Percentiles rank a stretch among this genome's conserved stretches.
These are phyloP conservation scores for Balaeniceps rex DNA, from an alignment of 2,113 vertebrate genomes.

Conservation along the genomic window DNA sequence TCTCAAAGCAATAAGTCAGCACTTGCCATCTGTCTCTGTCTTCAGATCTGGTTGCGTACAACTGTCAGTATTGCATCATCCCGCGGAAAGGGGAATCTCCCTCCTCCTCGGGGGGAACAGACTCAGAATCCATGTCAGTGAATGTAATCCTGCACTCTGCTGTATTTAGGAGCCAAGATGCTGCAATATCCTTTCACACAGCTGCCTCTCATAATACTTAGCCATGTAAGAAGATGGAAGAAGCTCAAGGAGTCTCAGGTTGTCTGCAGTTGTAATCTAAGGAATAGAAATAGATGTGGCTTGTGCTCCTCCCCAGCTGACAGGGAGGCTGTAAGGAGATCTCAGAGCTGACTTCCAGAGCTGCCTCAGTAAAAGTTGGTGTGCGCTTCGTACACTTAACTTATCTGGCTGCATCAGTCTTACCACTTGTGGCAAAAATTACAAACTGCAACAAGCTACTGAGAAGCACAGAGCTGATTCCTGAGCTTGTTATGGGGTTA, in stretches of 20 bases:
- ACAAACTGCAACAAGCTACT: not conserved
- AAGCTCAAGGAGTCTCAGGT: not conserved
- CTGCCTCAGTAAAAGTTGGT: not conserved
- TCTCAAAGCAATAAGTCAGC: not conserved
- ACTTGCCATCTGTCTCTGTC: constrained; percentile 25
- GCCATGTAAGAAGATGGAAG: not conserved
- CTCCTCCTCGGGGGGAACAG: not conserved
- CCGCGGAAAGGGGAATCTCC: not conserved
- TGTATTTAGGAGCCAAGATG: constrained; percentile 3
- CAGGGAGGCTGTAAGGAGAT: not conserved
- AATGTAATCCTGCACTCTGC: not conserved
- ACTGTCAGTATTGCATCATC: constrained; percentile 18
- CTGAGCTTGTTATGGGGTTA: not conserved
- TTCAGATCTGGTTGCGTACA: not conserved
- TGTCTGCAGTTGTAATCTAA: constrained; percentile 19
- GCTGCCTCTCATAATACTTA: not conserved
- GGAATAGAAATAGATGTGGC: not conserved
- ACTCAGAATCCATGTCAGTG: not conserved
- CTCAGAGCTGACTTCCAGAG: not conserved
- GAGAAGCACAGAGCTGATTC: not conserved
- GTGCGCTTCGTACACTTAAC: not conserved
- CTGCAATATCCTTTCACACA: not conserved
- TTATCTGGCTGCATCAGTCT: not conserved
- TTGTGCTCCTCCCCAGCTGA: not conserved
- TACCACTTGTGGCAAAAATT: not conserved